These are phyloP conservation scores for Anabacerthia variegaticeps DNA, from an alignment of 2,797 vertebrate genomes.

Conservation along the genomic window DNA sequence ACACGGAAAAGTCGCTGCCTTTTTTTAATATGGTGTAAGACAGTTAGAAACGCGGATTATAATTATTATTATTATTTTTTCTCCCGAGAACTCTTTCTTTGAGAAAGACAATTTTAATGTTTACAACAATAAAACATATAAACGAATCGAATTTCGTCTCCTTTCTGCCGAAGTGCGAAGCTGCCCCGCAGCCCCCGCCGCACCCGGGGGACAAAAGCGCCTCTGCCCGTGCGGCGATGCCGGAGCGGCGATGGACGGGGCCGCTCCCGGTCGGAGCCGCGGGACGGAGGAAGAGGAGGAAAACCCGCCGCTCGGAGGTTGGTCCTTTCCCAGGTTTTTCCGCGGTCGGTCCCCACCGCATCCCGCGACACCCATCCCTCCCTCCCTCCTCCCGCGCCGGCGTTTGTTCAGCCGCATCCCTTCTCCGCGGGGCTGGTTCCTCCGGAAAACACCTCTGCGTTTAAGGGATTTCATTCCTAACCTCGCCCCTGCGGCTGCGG, in stretches of 20 bases:
- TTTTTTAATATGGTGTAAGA: slow-evolving; percentile 56
- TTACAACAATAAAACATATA: slow-evolving; percentile 94
- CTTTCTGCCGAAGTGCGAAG: slow-evolving; percentile 57
- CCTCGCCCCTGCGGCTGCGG: background rate
- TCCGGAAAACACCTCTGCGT: rapidly evolving
- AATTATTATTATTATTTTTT: background rate
- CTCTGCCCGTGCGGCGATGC: background rate
- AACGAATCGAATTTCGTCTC: slow-evolving; percentile 77
- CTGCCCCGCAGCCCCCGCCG: background rate
- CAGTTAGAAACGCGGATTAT: slow-evolving; percentile 79
- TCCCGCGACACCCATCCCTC: background rate
- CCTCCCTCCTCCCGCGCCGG: background rate
- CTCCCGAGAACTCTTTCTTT: slow-evolving; percentile 86
- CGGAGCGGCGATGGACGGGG: background rate
- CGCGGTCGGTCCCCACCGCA: background rate
- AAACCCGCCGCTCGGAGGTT: background rate
- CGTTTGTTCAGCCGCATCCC: background rate
- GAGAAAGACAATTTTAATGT: slow-evolving; percentile 97
- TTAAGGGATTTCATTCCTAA: rapidly evolving
- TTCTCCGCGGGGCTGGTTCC: rapidly evolving
- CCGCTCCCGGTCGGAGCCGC: background rate
- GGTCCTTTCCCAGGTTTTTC: background rate
- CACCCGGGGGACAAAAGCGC: background rate
- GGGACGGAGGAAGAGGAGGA: slow-evolving; percentile 22
- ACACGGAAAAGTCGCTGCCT: slow-evolving; percentile 82